Evolutionary conservation across 2,888 invertebrate species (phyloP), one percentile per base, ranked within the genome.

Genomic region (Caenorhabditis sinica): DNA sequence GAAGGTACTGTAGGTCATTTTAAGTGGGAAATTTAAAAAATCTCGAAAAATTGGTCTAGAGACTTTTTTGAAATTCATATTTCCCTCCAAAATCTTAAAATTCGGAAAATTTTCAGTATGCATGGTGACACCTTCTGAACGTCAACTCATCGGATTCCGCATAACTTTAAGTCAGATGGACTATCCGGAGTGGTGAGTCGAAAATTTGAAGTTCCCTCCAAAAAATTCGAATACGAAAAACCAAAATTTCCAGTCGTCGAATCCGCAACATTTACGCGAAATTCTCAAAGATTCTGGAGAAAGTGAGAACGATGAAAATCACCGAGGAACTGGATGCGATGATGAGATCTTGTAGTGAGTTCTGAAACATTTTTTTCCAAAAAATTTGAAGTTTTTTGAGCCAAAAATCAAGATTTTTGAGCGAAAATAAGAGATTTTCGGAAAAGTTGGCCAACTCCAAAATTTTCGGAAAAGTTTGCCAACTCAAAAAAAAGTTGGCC

Each of bases 121-220:
- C 40, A 76, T 76, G 76, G 51, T 76, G 6, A 77, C 68, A 17
- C 56, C 56, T 0, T 49, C 61, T 0, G 74, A 83, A 53, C 30
- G 9, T 8, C 83, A 83, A 60, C 53, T 79, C n/a, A 40, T 83
- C 56, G 68, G 77, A 17, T 83, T 83, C 36, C 83, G 83, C 23
- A 51, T 83, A 65, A 17, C 33, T 17, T 6, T 83, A 2, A 56
- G 23, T 23, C 68, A 74, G n/a, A 6, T 68, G 33, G 63, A 68
- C 15, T 58, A 36, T 20, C 60, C 45, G n/a, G 63, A 75, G 49
- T 45, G 36, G 68, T 76, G 30, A 30, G 17, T 6, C 23, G 36
- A 0, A 40, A 28, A 20, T 20, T 30, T 6, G 40, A 40, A 40
- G 4, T 36, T 36, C 33, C 5, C 33, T 4, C 33, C 33, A 9